Conservation (phyloP, 2,888 invertebrate genomes). For the Escarpia spicata region DNA sequence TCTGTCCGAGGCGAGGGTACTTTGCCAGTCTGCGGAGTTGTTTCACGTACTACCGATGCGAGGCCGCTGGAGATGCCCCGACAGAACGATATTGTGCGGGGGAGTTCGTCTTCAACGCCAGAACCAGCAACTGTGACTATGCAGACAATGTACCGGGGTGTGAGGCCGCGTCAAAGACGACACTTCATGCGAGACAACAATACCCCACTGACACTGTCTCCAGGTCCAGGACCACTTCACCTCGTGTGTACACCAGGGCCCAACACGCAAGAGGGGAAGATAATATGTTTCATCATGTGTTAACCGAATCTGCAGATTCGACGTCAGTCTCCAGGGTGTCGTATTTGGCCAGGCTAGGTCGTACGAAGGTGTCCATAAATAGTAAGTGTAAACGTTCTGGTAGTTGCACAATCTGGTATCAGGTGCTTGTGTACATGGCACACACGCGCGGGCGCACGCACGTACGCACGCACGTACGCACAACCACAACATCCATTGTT, state of each 20-base stretch:
- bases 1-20: not conserved
- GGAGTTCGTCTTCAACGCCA: constrained; percentile 30
- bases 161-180: not conserved
- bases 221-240: not conserved
- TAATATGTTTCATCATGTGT: not conserved
- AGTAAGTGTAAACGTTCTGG: not conserved
- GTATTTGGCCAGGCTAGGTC: not conserved
- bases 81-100: constrained; percentile 25
- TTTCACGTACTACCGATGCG: not conserved
- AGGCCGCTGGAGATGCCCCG: not conserved
- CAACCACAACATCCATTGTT: too few relatives aligned
- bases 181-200: not conserved
- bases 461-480: too few relatives aligned
- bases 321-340: not conserved
- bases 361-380: not conserved
- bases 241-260: not conserved
- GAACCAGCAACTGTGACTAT: constrained; percentile 21
- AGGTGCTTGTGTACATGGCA: too few relatives aligned
- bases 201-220: too few relatives aligned
- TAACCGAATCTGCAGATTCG: not conserved
- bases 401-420: not conserved
- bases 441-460: too few relatives aligned
- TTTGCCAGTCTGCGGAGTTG: not conserved
- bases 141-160: constrained; percentile 24
- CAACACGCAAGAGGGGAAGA: not conserved